phyloP scores from a whole-genome alignment of 1,140 invertebrate species.

The Lycorma delicatula region DNA sequence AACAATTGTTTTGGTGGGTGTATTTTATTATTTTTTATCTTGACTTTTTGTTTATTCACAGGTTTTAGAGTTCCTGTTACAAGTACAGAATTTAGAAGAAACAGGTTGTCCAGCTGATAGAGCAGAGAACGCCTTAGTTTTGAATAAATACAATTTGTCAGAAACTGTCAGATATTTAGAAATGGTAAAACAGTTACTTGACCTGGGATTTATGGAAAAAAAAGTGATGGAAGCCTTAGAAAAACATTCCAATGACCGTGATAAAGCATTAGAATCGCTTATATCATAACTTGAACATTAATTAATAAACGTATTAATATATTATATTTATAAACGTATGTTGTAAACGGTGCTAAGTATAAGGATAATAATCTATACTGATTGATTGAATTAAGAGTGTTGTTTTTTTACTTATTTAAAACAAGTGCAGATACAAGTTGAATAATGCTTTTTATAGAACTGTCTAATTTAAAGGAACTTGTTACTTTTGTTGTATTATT shows the following conservation, averaged over 20 bases:
- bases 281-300: slow-evolving; percentile 58
- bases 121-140: background rate
- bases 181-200: slow-evolving; percentile 56
- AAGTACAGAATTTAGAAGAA: background rate
- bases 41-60: background rate
- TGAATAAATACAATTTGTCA: slow-evolving; percentile 38
- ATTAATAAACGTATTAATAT: too few species aligned
- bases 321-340: too few species aligned
- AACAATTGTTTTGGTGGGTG: too few species aligned
- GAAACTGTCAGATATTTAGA: slow-evolving; percentile 44
- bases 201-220: slow-evolving; percentile 70
- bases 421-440: too few species aligned
- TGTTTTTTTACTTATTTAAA: too few species aligned
- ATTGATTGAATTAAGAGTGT: too few species aligned
- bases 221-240: slow-evolving; percentile 63
- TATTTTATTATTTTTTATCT: too few species aligned
- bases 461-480: too few species aligned
- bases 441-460: too few species aligned
- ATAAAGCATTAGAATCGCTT: slow-evolving; percentile 73
- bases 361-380: too few species aligned
- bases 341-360: too few species aligned
- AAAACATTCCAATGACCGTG: slow-evolving; percentile 68
- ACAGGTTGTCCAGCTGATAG: background rate
- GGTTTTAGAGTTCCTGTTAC: background rate
- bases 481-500: too few species aligned